Evolutionary conservation across 2,888 invertebrate genomes (phyloP), one percentile per base, ranked within the genome.

Genomic region (Megastigmus dorsalis): DNA sequence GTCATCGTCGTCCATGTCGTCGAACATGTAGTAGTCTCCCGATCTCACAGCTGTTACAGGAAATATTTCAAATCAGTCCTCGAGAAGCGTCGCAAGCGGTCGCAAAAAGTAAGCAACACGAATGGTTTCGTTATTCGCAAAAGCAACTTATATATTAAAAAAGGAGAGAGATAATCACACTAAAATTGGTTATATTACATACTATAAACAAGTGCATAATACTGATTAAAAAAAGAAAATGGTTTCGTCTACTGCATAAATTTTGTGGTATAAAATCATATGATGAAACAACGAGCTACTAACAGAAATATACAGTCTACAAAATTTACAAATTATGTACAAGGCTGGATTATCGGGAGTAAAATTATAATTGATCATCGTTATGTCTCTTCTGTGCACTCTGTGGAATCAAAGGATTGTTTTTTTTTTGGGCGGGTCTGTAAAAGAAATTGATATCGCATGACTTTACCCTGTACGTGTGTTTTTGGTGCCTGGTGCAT

Each of bases 11-110:
- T 95, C 95, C 84, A 95, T 92, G 80, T 98, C 97, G 84, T 98
- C 98, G 90, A 99, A 99, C 97, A 99, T 97, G 90, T 98, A 99
- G 90, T 99, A 99, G 89, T 99, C 99, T 18, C 99, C 99, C 75
- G 98, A 98, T 63, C 98, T 93, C 74, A 99, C 94, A 63, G 99
- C 99, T 99, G n/a, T 2, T 10, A 2, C 23, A n/a, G 38, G 57
- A 30, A 54, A 13, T 30, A 30, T 10, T 41, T 13, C 3, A 38
- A 54, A 50, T 59, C 62, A 48, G 15, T n/a, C 10, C 7, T 26
- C 30, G 1, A 41, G 9, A 33, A 43, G 6, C 7, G 18, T n/a
- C 9, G n/a, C n/a, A n/a, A n/a, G n/a, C n/a, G n/a, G n/a, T n/a
- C n/a, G n/a, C n/a, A n/a, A 10, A 23, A 26, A 48, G 15, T 9